Base-by-base conservation (phyloP, 2,113 vertebrate species). In the Echinops telfairi region DNA sequence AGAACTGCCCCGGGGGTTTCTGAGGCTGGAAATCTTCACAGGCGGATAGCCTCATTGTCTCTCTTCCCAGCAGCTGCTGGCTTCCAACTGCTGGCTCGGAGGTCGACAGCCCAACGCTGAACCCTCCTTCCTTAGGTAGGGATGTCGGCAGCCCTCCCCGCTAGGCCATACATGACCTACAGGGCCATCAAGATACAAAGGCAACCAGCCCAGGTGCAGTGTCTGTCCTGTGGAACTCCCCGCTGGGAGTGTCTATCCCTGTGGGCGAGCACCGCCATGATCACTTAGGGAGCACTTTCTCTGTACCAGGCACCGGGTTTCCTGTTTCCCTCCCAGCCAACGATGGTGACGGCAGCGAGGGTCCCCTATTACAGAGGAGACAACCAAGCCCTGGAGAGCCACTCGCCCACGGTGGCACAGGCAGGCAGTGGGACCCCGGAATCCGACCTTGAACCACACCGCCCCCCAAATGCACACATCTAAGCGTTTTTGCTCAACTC, bases 241-340 rank as follows among this genome's bases (percentile, higher is more conserved):
- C 27, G 4, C 23, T 31, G 38, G 36, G 19, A 9, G 47, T 4
- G 10, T 23, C 8, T 33, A 73, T 90, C 83, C 1, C 19, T 22
- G 23, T 17, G 70, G 23, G 58, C 29, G 47, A 53, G 47, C 29
- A 29, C 10, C 12, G 25, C 19, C 19, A 22, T 0, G 60, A 38
- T 5, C n/a, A 9, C 2, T 53, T 17, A 7, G 0, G 10, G 62
- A 62, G 22, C 2, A 9, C n/a, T 58, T 73, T 82, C n/a, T 92
- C 89, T 64, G 77, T 2, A 20, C 38, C 43, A 40, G 43, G n/a
- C 33, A 58, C 22, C 53, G 25, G 29, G 64, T 19, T 27, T 3
- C 66, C 29, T 6, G 15, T n/a, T 33, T 27, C 2, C 0, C 19
- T 70, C 25, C 36, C 0, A 1, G 33, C 15, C 0, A 71, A 77